Conservation (phyloP, 2,888 invertebrate species). For the Hetaerina titia region DNA sequence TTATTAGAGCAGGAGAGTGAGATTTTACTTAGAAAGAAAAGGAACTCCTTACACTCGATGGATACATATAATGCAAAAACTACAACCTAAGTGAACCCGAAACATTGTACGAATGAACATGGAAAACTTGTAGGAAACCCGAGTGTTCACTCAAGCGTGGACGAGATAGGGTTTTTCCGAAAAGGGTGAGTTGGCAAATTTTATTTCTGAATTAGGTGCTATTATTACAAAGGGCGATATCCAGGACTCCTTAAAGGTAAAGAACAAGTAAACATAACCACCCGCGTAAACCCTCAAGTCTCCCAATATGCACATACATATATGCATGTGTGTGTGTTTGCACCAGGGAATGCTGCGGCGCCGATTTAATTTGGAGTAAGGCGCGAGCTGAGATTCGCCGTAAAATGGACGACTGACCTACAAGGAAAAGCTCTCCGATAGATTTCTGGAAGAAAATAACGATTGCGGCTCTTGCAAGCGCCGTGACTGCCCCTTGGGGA, state of each 20-base stretch:
- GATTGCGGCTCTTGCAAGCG: background rate
- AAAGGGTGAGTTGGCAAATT: background rate
- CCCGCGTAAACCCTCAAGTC: background rate
- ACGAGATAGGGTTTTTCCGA: background rate
- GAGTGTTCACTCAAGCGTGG: background rate
- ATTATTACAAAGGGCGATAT: background rate
- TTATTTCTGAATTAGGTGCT: background rate
- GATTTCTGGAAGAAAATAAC: background rate
- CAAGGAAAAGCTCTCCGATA: slow-evolving; percentile 16
- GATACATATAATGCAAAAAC: background rate
- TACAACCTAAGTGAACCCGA: background rate
- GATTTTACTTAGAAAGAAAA: background rate
- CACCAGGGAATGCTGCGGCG: background rate
- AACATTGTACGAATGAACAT: background rate
- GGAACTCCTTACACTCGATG: background rate
- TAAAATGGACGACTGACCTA: background rate
- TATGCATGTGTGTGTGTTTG: background rate
- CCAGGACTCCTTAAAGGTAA: background rate
- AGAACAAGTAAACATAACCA: background rate
- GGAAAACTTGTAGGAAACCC: background rate
- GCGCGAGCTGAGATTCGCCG: background rate
- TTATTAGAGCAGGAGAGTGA: background rate
- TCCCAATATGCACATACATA: background rate
- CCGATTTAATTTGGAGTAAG: background rate
- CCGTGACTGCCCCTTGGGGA: background rate